Base-by-base conservation (phyloP, 2,888 invertebrate genomes). In the Trichogramma dendrolimi region DNA sequence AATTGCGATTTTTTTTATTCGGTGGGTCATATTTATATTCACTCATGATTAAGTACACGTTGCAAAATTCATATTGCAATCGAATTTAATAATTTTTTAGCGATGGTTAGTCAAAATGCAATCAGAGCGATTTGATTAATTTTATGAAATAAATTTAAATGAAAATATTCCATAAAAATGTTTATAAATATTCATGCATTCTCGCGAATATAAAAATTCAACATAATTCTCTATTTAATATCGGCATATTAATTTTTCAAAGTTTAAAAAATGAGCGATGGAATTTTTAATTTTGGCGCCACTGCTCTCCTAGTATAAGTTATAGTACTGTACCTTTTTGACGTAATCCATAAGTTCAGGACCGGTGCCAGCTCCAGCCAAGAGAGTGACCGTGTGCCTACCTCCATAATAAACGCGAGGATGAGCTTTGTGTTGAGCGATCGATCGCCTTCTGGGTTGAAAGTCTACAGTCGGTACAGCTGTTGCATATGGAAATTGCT, bases 301-400 rank as follows among this genome's bases (percentile, higher is more conserved):
- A 27, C 14, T 27, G n/a, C 39, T 7, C 5, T 38, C 4, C 6
- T 4, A 38, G 39, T 39, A 2, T 41, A 55, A 49, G 42, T 11
- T 43, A 38, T 44, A 50, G 44, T 39, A 38, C 27, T 27, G 92
- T 66, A 98, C 90, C 72, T 95, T 92, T 72, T 89, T 89, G 51
- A 98, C 92, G 80, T 96, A 92, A 67, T 84, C 85, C 90, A 97
- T 94, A 69, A 95, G 83, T 79, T 98, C 98, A 0, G 96, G 96
- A 1, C 97, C 98, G 74, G 98, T 97, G 48, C 98, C 98, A 78
- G 96, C 96, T 49, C 98, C 98, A 58, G 97, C 95, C 58, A 98
- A 82, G 86, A 96, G 90, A 8, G 96, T 92, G 27, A 97, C 96
- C 48, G 94, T 92, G 81, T 96, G 93, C 67, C 96, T 86, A 55